phyloP scores from a whole-genome alignment of 2,113 vertebrate species.

The Camelus dromedarius region DNA sequence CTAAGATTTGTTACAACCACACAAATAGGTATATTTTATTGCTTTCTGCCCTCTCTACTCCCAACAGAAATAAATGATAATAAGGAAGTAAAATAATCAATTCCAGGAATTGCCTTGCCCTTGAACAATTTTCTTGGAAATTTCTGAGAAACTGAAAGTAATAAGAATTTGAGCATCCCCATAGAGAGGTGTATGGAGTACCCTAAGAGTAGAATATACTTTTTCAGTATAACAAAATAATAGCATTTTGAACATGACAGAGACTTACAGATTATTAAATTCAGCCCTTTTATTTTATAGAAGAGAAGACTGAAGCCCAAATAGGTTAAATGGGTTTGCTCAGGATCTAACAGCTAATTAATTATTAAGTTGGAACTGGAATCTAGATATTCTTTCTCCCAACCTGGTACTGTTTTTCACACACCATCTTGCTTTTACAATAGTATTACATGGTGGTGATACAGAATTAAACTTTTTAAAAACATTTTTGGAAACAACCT shows the following conservation, averaged over 20 bases:
- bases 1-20: background rate
- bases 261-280: background rate
- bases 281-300: background rate
- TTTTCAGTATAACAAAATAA: constrained; percentile 11
- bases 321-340: background rate
- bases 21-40: constrained; percentile 1
- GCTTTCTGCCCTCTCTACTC: background rate
- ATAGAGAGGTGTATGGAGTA: background rate
- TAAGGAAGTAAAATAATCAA: constrained; percentile 31
- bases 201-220: background rate
- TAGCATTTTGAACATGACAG: constrained; percentile 40
- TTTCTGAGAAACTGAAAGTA: constrained; percentile 53
- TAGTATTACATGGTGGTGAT: background rate
- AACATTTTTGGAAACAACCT: background rate
- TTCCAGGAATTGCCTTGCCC: constrained; percentile 3
- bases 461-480: background rate
- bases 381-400: background rate
- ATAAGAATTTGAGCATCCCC: constrained; percentile 23
- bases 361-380: constrained; percentile 18
- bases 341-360: background rate
- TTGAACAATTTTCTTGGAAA: constrained; percentile 8
- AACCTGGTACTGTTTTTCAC: background rate
- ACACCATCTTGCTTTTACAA: background rate
- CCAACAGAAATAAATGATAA: constrained; percentile 6
- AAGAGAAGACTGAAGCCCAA: background rate